phyloP scores from a whole-genome alignment of 2,797 vertebrate genomes.

The Podarcis lilfordi region DNA sequence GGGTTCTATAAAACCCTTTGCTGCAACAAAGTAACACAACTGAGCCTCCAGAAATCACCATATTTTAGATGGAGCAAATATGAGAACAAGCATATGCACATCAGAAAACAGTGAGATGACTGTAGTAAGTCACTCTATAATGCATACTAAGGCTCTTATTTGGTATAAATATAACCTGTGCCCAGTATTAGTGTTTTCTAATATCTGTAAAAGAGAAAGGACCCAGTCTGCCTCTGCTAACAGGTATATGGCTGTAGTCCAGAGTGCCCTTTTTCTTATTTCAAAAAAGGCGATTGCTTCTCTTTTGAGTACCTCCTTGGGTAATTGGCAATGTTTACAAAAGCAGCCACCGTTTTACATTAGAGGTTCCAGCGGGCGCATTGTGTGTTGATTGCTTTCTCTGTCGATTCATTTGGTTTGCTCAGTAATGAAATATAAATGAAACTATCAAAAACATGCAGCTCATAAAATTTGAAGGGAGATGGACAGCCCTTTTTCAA shows the following conservation, averaged over 20 bases:
- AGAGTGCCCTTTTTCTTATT: conserved; percentile 42
- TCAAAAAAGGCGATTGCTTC: conserved; percentile 39
- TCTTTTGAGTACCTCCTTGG: conserved; percentile 57
- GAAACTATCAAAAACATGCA: conserved; percentile 66
- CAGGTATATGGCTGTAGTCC: conserved; percentile 18
- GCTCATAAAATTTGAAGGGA: conserved; percentile 66
- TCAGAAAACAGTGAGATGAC: neutral
- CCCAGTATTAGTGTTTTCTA: conserved; percentile 32
- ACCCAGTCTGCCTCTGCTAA: conserved; percentile 26
- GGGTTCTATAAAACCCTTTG: no score
- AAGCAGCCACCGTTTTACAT: conserved; percentile 55
- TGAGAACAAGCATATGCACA: neutral
- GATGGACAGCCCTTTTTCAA: conserved; percentile 43
- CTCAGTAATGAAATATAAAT: conserved; percentile 66
- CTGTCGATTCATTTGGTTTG: conserved; percentile 66
- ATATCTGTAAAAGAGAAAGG: conserved; percentile 26
- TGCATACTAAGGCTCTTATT: neutral
- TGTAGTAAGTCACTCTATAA: neutral
- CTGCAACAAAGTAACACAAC: no score
- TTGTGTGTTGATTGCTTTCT: conserved; percentile 68
- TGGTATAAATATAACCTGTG: neutral
- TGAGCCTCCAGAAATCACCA: neutral
- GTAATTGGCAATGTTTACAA: conserved; percentile 67
- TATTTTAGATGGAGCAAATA: neutral
- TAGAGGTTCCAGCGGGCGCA: conserved; percentile 60